phyloP scores from a whole-genome alignment of 2,113 vertebrate genomes.

The Bagarius yarrelli region DNA sequence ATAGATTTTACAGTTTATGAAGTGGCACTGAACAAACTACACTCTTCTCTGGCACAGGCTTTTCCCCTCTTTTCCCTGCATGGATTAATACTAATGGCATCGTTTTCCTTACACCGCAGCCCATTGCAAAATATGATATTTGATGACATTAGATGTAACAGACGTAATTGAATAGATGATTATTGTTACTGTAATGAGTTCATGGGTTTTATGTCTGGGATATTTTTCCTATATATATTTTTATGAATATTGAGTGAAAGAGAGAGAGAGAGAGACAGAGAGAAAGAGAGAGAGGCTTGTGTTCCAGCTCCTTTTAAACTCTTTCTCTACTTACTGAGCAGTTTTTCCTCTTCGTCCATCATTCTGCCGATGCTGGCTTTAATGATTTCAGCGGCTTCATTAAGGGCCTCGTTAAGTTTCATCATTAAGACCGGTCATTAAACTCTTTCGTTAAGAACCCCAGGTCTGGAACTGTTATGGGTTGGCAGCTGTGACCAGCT shows the following conservation, averaged over 20 bases:
- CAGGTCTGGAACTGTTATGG: conserved; percentile 57
- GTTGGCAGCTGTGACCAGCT: conserved; percentile 62
- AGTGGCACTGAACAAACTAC: conserved; percentile 56
- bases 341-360: conserved; percentile 64
- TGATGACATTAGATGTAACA: conserved; percentile 8
- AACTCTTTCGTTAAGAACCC: conserved; percentile 66
- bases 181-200: conserved; percentile 36
- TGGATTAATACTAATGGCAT: conserved; percentile 30
- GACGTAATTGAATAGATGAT: conserved; percentile 34
- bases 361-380: conserved; percentile 60
- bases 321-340: conserved; percentile 29
- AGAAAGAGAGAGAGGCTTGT: not conserved
- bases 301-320: conserved; percentile 58
- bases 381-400: conserved; percentile 75
- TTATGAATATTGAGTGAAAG: too few species aligned
- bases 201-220: conserved; percentile 14
- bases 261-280: conserved; percentile 15
- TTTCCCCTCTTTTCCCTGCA: not conserved
- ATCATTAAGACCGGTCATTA: conserved; percentile 71
- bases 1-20: conserved; percentile 60
- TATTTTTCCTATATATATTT: not conserved
- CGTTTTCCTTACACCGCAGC: conserved; percentile 14
- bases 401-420: conserved; percentile 75
- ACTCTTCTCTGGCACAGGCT: conserved; percentile 14
- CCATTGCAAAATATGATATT: conserved; percentile 34